These are phyloP conservation scores for Eristalis pertinax DNA, from an alignment of 2,888 invertebrate genomes.

Conservation along the genomic window DNA sequence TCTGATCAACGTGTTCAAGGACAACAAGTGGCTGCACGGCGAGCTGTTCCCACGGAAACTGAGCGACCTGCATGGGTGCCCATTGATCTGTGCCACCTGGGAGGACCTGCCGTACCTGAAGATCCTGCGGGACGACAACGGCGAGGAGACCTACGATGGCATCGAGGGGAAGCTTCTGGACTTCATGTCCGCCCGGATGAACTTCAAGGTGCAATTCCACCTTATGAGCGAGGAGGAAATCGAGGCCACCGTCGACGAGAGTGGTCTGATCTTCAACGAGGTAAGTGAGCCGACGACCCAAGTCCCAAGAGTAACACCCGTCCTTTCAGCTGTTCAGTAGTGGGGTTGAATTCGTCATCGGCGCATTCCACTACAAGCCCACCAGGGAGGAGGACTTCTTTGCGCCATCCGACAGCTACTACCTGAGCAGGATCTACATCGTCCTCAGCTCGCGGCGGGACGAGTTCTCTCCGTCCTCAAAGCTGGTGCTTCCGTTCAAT, in stretches of 20 bases:
- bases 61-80: slow-evolving; percentile 75
- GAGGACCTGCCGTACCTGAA: slow-evolving; percentile 76
- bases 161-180: slow-evolving; percentile 76
- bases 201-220: slow-evolving; percentile 75
- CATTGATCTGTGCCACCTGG: slow-evolving; percentile 77
- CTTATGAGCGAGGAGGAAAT: slow-evolving; percentile 74
- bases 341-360: slow-evolving; percentile 75
- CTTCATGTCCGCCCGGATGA: slow-evolving; percentile 75
- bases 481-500: slow-evolving; percentile 76
- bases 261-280: slow-evolving; percentile 74
- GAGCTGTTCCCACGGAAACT: slow-evolving; percentile 74
- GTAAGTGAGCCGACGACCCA: slow-evolving; percentile 59
- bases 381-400: slow-evolving; percentile 62
- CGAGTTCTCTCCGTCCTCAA: slow-evolving; percentile 75
- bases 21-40: slow-evolving; percentile 65
- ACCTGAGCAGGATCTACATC: slow-evolving; percentile 75
- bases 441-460: slow-evolving; percentile 75
- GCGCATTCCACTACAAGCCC: slow-evolving; percentile 75
- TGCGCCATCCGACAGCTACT: slow-evolving; percentile 75
- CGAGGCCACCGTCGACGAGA: slow-evolving; percentile 73
- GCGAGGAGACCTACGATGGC: slow-evolving; percentile 3
- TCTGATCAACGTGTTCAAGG: slow-evolving; percentile 74
- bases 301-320: neutral
- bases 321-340: slow-evolving; percentile 74
- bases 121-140: slow-evolving; percentile 1